Percentiles rank a stretch among this genome's conserved stretches.
These are phyloP conservation scores for Hoplias malabaricus DNA, from an alignment of 2,113 vertebrate species.

Conservation along the genomic window DNA sequence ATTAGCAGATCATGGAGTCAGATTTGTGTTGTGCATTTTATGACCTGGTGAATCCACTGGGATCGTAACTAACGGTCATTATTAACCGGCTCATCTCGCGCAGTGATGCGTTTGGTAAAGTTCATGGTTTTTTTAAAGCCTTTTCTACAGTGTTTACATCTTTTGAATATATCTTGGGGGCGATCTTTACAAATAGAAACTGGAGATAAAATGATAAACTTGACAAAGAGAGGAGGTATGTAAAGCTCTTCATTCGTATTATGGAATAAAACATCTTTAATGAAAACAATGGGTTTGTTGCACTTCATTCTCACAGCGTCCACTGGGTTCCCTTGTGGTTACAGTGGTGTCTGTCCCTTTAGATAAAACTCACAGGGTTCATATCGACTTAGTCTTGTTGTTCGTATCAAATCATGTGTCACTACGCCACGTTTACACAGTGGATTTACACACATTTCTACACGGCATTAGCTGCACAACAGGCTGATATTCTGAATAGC, in stretches of 20 bases:
- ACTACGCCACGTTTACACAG: too few relatives aligned
- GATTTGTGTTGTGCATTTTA: background rate
- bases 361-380: background rate
- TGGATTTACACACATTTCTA: too few relatives aligned
- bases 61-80: background rate
- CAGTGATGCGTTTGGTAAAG: background rate
- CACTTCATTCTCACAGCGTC: background rate
- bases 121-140: background rate
- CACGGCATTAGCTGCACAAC: too few relatives aligned
- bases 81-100: background rate
- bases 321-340: background rate
- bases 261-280: conserved; percentile 9
- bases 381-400: background rate
- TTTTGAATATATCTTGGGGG: background rate
- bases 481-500: too few relatives aligned
- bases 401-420: too few relatives aligned
- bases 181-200: conserved; percentile 6
- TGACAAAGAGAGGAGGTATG: background rate
- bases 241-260: background rate
- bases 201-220: conserved; percentile 26
- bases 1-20: conserved; percentile 5
- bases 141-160: conserved; percentile 30
- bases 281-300: background rate
- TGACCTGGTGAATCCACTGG: background rate
- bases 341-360: too few relatives aligned